Evolutionary conservation across 2,797 vertebrate species (phyloP).

Genomic region (Sebastes matsubarae): DNA sequence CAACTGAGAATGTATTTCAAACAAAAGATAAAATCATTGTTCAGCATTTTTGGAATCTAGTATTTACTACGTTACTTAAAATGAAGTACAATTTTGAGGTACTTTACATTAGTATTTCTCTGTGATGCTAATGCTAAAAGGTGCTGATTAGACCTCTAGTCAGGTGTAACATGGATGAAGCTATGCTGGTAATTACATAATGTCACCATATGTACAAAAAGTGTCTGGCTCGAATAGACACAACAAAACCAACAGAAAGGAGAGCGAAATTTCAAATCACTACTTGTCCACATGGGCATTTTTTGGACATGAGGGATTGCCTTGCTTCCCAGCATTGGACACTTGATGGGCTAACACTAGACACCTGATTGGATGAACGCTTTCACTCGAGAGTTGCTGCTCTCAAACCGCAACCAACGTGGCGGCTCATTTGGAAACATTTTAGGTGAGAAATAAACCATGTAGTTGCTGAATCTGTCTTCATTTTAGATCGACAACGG

Average conservation of each 20-base stretch:
- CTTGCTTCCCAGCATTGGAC: no score
- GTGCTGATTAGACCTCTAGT: neutral
- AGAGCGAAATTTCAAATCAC: neutral
- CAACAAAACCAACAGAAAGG: neutral
- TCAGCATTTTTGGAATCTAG: neutral
- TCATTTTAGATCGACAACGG: no score
- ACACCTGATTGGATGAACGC: no score
- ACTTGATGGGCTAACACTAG: fast-evolving
- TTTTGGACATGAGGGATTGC: no score
- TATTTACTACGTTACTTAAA: no score
- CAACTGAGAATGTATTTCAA: neutral
- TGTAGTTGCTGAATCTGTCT: no score
- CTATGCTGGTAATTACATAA: neutral
- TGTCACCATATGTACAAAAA: neutral
- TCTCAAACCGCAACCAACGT: no score
- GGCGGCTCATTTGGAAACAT: no score
- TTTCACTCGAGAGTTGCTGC: no score
- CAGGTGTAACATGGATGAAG: neutral
- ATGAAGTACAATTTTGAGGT: neutral
- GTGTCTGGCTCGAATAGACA: neutral
- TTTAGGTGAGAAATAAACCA: no score
- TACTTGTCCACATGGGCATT: no score
- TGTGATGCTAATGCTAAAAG: no score
- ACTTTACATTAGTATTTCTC: neutral
- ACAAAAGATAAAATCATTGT: neutral